phyloP scores from a whole-genome alignment of 2,797 vertebrate genomes.

The Zenarchopterus dispar region DNA sequence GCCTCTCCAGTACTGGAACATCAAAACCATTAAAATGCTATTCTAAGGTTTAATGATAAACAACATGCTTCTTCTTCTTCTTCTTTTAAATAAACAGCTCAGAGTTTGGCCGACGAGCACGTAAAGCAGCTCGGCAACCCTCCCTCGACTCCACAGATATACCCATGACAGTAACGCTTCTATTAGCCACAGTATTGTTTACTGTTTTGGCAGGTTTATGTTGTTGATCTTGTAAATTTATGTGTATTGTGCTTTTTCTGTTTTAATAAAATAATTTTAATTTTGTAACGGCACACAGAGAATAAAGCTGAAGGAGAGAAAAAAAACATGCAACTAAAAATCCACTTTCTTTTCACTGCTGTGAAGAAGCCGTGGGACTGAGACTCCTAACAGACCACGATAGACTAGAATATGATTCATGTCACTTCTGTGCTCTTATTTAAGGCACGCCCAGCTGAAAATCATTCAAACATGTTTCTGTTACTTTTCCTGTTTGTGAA shows the following conservation, averaged over 20 bases:
- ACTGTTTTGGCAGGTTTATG: background rate
- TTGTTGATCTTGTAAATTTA: background rate
- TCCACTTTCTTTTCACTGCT: background rate
- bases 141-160: background rate
- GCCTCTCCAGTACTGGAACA: too few species aligned
- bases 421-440: constrained; percentile 15
- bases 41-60: too few species aligned
- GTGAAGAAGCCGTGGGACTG: constrained; percentile 14
- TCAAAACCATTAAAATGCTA: too few species aligned
- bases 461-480: background rate
- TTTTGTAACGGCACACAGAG: background rate
- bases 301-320: background rate
- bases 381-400: constrained; percentile 7
- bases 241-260: background rate
- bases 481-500: constrained; percentile 6
- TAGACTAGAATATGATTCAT: constrained; percentile 23
- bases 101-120: constrained; percentile 7
- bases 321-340: constrained; percentile 12
- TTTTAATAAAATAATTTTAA: constrained; percentile 1
- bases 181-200: background rate
- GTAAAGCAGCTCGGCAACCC: constrained; percentile 19
- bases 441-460: constrained; percentile 14
- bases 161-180: too few species aligned
- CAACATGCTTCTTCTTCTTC: too few species aligned
- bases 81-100: too few species aligned